A percentile compares a stretch with the other conserved stretches of the same genome.
Conservation (phyloP, 2,797 vertebrate species). For the Scolopax bukidnonensis region DNA sequence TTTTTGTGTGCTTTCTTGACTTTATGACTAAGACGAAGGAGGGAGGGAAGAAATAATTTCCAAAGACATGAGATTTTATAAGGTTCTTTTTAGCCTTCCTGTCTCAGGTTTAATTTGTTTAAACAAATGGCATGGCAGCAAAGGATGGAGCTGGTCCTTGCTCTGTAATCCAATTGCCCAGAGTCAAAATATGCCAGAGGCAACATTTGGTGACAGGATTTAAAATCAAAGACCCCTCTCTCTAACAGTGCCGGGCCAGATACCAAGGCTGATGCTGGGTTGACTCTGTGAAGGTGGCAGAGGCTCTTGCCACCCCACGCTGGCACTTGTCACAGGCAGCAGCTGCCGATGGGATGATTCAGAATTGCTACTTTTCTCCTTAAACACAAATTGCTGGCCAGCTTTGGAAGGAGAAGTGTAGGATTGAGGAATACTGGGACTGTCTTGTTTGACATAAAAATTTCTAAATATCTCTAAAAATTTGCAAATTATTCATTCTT, state of each 20-base stretch:
- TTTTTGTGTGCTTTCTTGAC: not conserved
- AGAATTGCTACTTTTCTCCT: not conserved
- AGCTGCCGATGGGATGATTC: not conserved
- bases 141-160: not conserved
- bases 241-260: not conserved
- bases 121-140: not conserved
- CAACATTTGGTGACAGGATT: constrained; percentile 8
- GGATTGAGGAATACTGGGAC: not conserved
- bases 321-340: not conserved
- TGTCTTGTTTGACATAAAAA: not conserved
- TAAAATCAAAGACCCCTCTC: constrained; percentile 45
- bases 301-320: not conserved
- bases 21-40: not conserved
- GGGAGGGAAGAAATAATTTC: not conserved
- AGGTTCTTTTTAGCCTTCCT: not conserved
- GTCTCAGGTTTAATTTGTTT: not conserved
- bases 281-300: not conserved
- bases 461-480: not conserved
- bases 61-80: not conserved
- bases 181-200: constrained; percentile 10
- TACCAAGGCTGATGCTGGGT: not conserved
- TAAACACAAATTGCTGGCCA: not conserved
- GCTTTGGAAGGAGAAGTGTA: not conserved
- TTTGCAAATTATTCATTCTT: not conserved
- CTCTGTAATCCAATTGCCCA: not conserved